Conservation (phyloP, 2,113 vertebrate genomes). For the Syngnathoides biaculeatus region DNA sequence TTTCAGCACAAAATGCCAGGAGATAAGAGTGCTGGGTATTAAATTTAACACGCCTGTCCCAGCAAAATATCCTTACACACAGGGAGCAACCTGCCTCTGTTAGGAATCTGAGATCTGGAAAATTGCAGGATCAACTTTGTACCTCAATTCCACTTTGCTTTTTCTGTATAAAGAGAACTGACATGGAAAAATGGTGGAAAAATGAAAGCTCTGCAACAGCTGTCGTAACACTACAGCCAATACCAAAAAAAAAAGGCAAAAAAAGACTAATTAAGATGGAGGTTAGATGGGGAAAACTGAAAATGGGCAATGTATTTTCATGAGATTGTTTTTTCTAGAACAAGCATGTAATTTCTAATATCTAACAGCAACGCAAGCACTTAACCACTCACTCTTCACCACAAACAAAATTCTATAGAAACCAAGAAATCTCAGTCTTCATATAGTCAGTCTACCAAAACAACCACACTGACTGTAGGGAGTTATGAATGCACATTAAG, state of each 20-base stretch:
- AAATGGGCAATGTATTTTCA: slow-evolving; percentile 60
- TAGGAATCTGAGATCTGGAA: too few relatives aligned
- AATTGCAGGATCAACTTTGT: neutral
- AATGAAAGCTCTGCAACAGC: neutral
- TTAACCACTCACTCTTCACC: slow-evolving; percentile 40
- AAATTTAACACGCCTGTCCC: too few relatives aligned
- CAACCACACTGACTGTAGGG: slow-evolving; percentile 31
- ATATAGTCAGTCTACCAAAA: slow-evolving; percentile 26
- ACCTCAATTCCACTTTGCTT: neutral
- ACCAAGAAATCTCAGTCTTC: slow-evolving; percentile 2
- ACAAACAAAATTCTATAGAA: slow-evolving; percentile 45
- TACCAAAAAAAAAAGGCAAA: slow-evolving; percentile 40
- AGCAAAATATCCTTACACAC: too few relatives aligned
- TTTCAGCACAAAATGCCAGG: too few relatives aligned
- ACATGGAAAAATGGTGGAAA: neutral
- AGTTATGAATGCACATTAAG: slow-evolving; percentile 26
- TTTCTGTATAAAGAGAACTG: neutral
- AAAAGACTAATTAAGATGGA: slow-evolving; percentile 46
- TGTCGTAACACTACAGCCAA: slow-evolving; percentile 18
- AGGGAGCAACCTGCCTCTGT: too few relatives aligned
- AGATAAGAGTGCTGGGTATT: too few relatives aligned
- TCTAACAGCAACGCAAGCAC: slow-evolving; percentile 44
- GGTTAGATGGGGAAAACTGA: slow-evolving; percentile 31
- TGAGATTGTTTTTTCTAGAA: slow-evolving; percentile 45
- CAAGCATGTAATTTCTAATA: slow-evolving; percentile 61